Evolutionary conservation across 2,113 vertebrate species (phyloP).

Genomic region (Nothocercus julius): DNA sequence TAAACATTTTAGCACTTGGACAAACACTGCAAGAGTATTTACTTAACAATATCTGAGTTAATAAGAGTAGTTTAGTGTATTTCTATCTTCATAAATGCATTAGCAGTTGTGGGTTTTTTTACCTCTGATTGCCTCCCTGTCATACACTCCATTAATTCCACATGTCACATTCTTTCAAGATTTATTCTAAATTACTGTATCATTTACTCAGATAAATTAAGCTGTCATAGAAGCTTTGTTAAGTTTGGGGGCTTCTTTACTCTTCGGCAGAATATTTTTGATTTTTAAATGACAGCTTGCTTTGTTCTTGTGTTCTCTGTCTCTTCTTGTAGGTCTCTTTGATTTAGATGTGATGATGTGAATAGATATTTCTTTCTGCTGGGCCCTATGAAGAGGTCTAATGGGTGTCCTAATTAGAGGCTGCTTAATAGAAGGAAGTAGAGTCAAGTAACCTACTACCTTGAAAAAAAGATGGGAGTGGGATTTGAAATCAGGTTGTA

Average conservation of each 20-base stretch:
- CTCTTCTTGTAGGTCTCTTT: background rate
- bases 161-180: background rate
- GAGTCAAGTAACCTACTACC: background rate
- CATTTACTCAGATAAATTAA: constrained; percentile 40
- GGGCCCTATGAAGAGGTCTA: background rate
- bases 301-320: background rate
- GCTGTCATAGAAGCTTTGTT: constrained; percentile 21
- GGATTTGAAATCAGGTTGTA: background rate
- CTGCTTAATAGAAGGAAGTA: background rate
- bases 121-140: background rate
- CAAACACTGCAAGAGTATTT: background rate
- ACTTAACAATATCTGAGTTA: background rate
- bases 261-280: constrained; percentile 13
- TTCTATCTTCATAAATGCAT: background rate
- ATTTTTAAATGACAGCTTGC: constrained; percentile 8
- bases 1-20: background rate
- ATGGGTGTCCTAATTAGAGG: background rate
- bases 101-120: background rate
- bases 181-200: constrained; percentile 50
- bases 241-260: background rate
- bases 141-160: constrained; percentile 38
- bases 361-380: background rate
- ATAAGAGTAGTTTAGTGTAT: background rate
- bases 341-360: background rate
- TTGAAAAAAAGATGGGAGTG: too few species aligned